Percentiles rank a stretch among this genome's conserved stretches.
Conservation (phyloP, 2,797 vertebrate genomes). For the Sebastes dallii region DNA sequence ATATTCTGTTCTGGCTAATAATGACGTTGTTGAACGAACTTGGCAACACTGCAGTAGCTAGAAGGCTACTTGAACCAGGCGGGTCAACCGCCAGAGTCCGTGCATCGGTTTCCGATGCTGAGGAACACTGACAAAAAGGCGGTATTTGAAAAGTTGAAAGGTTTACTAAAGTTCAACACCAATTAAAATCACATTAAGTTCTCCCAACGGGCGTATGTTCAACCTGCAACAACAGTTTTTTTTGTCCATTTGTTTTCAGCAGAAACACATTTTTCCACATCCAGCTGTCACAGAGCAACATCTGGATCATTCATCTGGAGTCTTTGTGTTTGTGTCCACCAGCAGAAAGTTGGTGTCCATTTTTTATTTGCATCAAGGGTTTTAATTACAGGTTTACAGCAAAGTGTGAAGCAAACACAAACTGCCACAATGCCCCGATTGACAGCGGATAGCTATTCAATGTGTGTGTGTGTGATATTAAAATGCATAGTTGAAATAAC, state of each 20-base stretch:
- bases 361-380: background rate
- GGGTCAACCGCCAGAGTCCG: too few relatives aligned
- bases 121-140: fast-evolving
- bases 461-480: background rate
- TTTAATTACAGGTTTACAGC: constrained; percentile 24
- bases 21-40: too few relatives aligned
- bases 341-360: too few relatives aligned
- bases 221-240: background rate
- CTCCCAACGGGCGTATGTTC: background rate
- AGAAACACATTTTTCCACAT: background rate
- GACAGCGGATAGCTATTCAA: background rate
- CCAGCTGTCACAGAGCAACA: background rate
- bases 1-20: too few relatives aligned
- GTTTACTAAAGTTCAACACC: too few relatives aligned
- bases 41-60: too few relatives aligned
- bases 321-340: too few relatives aligned
- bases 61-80: too few relatives aligned
- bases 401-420: constrained; percentile 30
- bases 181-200: too few relatives aligned
- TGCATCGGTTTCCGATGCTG: too few relatives aligned
- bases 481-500: constrained; percentile 11
- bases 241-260: background rate
- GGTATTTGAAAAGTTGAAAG: too few relatives aligned
- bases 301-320: too few relatives aligned
- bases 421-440: background rate